Percentiles rank a stretch among this genome's conserved stretches.
These are phyloP conservation scores for Apodemia zela DNA, from an alignment of 2,888 invertebrate genomes.

Conservation along the genomic window DNA sequence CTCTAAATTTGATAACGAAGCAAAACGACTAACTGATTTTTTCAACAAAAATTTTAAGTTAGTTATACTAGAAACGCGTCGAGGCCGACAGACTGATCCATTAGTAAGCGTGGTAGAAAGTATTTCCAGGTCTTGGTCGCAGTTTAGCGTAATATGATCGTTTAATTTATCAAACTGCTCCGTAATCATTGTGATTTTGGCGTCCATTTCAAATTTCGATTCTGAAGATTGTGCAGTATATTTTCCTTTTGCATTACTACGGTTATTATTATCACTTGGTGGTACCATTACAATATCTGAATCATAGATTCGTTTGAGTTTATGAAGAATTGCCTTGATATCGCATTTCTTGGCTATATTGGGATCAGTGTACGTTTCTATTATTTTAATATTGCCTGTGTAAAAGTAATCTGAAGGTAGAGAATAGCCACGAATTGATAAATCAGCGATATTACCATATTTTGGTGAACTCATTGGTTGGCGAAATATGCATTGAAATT, in stretches of 20 bases:
- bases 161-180: slow-evolving; percentile 45
- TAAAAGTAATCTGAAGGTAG: slow-evolving; percentile 60
- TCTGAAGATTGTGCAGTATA: slow-evolving; percentile 38
- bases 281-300: slow-evolving; percentile 44
- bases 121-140: slow-evolving; percentile 21
- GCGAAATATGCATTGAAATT: slow-evolving; percentile 78
- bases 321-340: slow-evolving; percentile 42
- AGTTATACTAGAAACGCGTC: slow-evolving; percentile 37
- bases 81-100: slow-evolving; percentile 23
- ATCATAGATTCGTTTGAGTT: slow-evolving; percentile 46
- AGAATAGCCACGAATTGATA: slow-evolving; percentile 48
- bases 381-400: slow-evolving; percentile 47
- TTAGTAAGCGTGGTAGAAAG: slow-evolving; percentile 21
- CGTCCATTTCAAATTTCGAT: slow-evolving; percentile 41
- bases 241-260: slow-evolving; percentile 27
- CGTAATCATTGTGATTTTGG: slow-evolving; percentile 40
- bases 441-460: slow-evolving; percentile 46
- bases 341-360: slow-evolving; percentile 45
- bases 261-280: slow-evolving; percentile 39
- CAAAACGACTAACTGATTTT: slow-evolving; percentile 32
- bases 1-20: slow-evolving; percentile 23
- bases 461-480: slow-evolving; percentile 56
- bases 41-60: slow-evolving; percentile 37
- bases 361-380: slow-evolving; percentile 40
- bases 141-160: slow-evolving; percentile 38